Evolutionary conservation across 2,797 vertebrate species (phyloP), one percentile per base, ranked within the genome.

Genomic region (Glossophaga mutica): DNA sequence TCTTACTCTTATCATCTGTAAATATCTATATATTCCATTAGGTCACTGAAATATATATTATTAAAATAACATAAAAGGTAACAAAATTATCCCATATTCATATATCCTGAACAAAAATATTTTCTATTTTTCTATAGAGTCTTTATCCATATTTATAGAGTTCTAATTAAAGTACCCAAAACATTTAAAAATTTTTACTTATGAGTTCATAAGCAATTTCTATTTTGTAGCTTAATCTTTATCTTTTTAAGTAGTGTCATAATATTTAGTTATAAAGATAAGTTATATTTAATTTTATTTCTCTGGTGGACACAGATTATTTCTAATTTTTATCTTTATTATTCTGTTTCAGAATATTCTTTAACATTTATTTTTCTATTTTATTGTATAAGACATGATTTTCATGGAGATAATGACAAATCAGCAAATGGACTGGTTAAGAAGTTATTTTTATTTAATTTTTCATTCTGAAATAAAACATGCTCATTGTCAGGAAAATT

Each of bases 1-100:
- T 79, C 70, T 94, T 70, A 57, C 6, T 68, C 29, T 55, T 79
- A 22, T 62, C 34, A 84, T 68, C 5, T 62, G 44, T 59, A 68
- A n/a, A 79, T 87, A 87, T 95, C 24, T 87, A 32, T 50, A 59
- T 15, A 48, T 4, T 24, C 12, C 22, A 46, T 83, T 71, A 81
- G 1, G 50, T 22, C 70, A 57, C 26, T 84, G 74, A 86, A 81
- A 32, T 79, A 84, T 16, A 42, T 62, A 78, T 44, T 67, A 12
- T 65, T 87, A 95, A 65, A 57, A 73, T 79, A 82, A 70, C 34
- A 87, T 95, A 77, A 94, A 94, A 96, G 3, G 3, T 29, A 59
- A 34, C 34, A 70, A 83, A 87, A 81, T 70, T 67, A 68, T 39
- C 65, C 29, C 46, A 65, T 57, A 34, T 79, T 89, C 9, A 19